Evolutionary conservation across 2,888 invertebrate species (phyloP), one percentile per base, ranked within the genome.

Genomic region (Temnothorax ravouxi): DNA sequence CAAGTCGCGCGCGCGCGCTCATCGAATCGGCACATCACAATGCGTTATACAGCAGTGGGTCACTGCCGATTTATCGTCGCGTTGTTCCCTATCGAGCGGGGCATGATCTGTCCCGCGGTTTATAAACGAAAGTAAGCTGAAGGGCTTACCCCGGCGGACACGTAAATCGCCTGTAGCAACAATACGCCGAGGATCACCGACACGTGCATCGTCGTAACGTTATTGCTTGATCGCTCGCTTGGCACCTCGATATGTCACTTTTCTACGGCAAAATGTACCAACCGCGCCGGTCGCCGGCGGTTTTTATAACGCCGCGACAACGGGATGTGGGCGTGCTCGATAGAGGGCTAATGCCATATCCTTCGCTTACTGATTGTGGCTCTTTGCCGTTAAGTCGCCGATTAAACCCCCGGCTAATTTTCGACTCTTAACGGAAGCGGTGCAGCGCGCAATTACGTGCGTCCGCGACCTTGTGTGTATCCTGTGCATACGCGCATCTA

Each of bases 261-360:
- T 56, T 41, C 79, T 15, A 47, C 29, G 47, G 56, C 74, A 34
- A 69, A 83, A 71, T 87, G 85, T 47, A 41, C 2, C 69, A 71
- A 41, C n/a, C 18, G 34, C 25, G 15, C 11, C 69, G 71, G 59
- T n/a, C 9, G 41, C 41, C 9, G 66, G 21, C 44, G 29, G 67
- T 84, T 93, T 93, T 93, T 93, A 93, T 93, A 92, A 90, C 61
- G 80, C 77, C 18, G 13, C 61, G 59, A 69, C 76, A 76, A 92
- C 93, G 92, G 93, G 93, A 94, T 93, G 94, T 94, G 89, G 94
- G 93, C 94, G 93, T 90, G 80, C 34, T 87, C 67, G 52, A 72
- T 56, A 52, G 84, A 77, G 86, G 88, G 84, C 86, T 91, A 92
- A 91, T 91, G 88, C 75, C 85, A 88, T 72, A 89, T 89, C 86